Evolutionary conservation across 2,888 invertebrate genomes (phyloP).

Genomic region (Keiferia lycopersicella): DNA sequence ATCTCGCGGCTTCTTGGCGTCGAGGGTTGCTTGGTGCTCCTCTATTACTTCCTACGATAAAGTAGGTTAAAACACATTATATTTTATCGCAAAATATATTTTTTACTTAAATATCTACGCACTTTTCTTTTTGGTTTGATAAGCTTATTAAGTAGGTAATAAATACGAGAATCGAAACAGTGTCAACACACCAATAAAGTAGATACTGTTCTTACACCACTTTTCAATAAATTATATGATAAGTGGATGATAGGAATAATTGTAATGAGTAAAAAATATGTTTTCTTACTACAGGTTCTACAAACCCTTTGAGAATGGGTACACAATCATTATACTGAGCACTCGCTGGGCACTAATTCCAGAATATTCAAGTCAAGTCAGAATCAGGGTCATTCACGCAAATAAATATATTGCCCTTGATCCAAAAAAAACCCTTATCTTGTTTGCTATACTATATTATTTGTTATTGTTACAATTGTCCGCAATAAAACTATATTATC

Average conservation of each 20-base stretch:
- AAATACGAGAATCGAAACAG: too few species aligned
- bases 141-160: background rate
- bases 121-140: background rate
- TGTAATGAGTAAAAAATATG: background rate
- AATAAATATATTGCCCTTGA: conserved; percentile 35
- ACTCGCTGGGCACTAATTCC: too few species aligned
- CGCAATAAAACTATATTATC: conserved; percentile 7
- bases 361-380: background rate
- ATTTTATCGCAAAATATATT: too few species aligned
- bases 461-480: conserved; percentile 4
- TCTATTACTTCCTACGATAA: conserved; percentile 71
- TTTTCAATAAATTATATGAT: background rate
- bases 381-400: conserved; percentile 13
- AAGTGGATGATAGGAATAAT: background rate
- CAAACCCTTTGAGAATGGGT: background rate
- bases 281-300: too few species aligned
- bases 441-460: conserved; percentile 19
- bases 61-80: background rate
- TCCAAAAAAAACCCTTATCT: conserved; percentile 30
- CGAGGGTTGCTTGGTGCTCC: conserved; percentile 72
- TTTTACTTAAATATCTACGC: too few species aligned
- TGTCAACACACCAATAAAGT: background rate
- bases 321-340: too few species aligned
- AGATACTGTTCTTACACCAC: conserved; percentile 2
- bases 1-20: conserved; percentile 75